Evolutionary conservation across 2,113 vertebrate species (phyloP), one percentile per base, ranked within the genome.

Genomic region (Ochotona curzoniae): DNA sequence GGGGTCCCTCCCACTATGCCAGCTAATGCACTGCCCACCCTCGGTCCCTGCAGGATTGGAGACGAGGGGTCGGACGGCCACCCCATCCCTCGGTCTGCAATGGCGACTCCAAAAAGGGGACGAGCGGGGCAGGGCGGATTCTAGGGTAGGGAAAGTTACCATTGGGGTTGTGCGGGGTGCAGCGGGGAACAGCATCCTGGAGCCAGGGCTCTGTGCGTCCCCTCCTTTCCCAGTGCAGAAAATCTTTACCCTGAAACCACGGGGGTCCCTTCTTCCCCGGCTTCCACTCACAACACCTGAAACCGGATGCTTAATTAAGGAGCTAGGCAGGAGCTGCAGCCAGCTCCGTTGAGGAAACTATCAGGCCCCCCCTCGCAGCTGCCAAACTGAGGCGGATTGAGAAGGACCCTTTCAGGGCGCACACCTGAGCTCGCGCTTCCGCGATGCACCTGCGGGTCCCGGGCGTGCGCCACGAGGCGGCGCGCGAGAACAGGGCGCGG

Each of bases 391-490:
- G 54, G 54, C 54, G 54, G 54, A 57, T 57, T 18, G 6, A 18
- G 54, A 0, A 26, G 1, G 60, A 63, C 51, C 44, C 26, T 44
- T 44, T 18, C 7, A 4, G 2, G 23, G n/a, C 51, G 3, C 0
- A 21, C 63, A 44, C 85, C 75, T 83, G 23, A 2, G 26, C 71
- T 30, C 78, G 60, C 5, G 67, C 63, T 73, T 74, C 25, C 0
- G 54, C 73, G 14, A 5, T 3, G 69, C 35, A 69, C 76, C 79
- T 7, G 78, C 23, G 12, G 86, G 51, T 64, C 63, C n/a, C 1
- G 17, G 18, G 25, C 1, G 64, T 44, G 35, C 2, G 35, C 95
- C 95, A 30, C 91, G 32, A 85, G 95, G 93, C 74, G 93, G 80
- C 87, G 69, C 64, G n/a, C 2, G n/a, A 75, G 91, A 80, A 18